These are phyloP conservation scores for Potorous gilbertii DNA, from an alignment of 2,797 vertebrate genomes.

Conservation along the genomic window DNA sequence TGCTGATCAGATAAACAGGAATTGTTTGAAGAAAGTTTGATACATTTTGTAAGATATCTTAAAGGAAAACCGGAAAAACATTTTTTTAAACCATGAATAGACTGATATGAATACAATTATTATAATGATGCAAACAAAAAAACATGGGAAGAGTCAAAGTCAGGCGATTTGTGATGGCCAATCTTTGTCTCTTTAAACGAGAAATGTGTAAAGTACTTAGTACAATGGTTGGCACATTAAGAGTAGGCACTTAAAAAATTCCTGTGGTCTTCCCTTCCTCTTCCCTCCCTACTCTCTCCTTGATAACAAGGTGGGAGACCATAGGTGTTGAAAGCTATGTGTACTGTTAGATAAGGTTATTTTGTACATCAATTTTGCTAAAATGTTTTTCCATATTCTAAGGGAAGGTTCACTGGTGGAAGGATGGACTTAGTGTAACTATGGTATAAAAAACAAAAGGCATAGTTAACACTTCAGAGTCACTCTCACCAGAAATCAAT, in stretches of 20 bases:
- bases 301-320: not conserved
- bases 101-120: not conserved
- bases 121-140: not conserved
- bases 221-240: not conserved
- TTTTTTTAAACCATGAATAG: not conserved
- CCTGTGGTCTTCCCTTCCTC: too few species aligned
- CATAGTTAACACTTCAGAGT: not conserved
- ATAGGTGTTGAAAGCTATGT: not conserved
- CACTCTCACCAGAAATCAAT: not conserved
- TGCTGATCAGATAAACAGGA: not conserved
- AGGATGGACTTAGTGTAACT: not conserved
- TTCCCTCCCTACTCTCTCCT: not conserved
- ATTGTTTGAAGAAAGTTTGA: not conserved
- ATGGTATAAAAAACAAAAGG: not conserved
- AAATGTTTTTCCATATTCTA: not conserved
- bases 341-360: not conserved
- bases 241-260: not conserved
- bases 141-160: not conserved
- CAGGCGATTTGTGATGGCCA: not conserved
- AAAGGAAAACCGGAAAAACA: not conserved
- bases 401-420: not conserved
- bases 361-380: not conserved
- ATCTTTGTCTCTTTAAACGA: not conserved
- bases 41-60: not conserved
- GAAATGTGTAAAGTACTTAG: not conserved